Conservation (phyloP, 2,113 vertebrate genomes). For the Xenopus borealis region DNA sequence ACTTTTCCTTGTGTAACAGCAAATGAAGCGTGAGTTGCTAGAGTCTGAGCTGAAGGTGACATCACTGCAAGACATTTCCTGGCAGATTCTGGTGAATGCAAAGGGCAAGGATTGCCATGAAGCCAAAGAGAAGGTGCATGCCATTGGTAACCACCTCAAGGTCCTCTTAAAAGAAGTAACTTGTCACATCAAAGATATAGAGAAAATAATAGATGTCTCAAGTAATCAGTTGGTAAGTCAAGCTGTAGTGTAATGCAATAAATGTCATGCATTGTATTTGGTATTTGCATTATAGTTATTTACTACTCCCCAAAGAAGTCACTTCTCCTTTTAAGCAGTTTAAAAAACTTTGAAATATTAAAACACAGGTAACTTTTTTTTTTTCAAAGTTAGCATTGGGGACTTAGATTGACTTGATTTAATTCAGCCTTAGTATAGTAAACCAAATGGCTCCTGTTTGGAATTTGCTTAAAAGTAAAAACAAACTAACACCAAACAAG, state of each 20-base stretch:
- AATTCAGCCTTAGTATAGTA: too few species aligned
- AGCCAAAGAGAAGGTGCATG: slow-evolving; percentile 95
- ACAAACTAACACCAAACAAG: too few species aligned
- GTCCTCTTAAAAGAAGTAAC: slow-evolving; percentile 88
- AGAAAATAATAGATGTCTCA: slow-evolving; percentile 74
- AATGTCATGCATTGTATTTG: too few species aligned
- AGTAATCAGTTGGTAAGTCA: slow-evolving; percentile 77
- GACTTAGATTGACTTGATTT: too few species aligned
- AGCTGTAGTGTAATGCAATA: neutral
- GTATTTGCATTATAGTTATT: too few species aligned
- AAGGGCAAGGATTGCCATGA: slow-evolving; percentile 88
- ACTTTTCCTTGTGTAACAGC: slow-evolving; percentile 63
- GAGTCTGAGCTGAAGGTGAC: slow-evolving; percentile 86
- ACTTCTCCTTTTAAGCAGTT: too few species aligned
- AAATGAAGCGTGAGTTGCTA: slow-evolving; percentile 86
- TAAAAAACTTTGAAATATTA: too few species aligned
- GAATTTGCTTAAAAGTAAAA: too few species aligned
- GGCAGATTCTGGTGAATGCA: slow-evolving; percentile 87
- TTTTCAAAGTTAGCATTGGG: too few species aligned
- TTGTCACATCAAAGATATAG: slow-evolving; percentile 81
- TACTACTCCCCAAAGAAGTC: too few species aligned
- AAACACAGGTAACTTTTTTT: too few species aligned
- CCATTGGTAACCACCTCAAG: slow-evolving; percentile 90
- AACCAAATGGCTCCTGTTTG: too few species aligned
- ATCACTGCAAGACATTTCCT: slow-evolving; percentile 88